These are phyloP conservation scores for Neotragus moschatus DNA, from an alignment of 2,113 vertebrate species.

Conservation along the genomic window DNA sequence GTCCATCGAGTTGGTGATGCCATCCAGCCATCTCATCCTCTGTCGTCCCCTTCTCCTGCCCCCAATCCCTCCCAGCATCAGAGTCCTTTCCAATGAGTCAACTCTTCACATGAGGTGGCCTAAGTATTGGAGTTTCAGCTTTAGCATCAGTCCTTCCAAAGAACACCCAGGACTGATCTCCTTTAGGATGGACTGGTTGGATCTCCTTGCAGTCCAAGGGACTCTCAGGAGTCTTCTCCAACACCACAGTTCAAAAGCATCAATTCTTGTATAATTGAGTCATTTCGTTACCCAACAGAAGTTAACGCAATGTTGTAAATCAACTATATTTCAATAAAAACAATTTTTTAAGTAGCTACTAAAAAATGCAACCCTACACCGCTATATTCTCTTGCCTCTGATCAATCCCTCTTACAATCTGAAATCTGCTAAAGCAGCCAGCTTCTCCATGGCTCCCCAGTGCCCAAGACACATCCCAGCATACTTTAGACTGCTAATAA, in stretches of 20 bases:
- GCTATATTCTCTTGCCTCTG: background rate
- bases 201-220: no score
- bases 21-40: no score
- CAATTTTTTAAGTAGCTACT: background rate
- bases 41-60: no score
- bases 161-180: no score
- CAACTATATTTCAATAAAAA: background rate
- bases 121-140: no score
- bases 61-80: no score
- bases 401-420: background rate
- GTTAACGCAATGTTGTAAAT: background rate
- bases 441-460: background rate
- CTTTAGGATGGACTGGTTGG: no score
- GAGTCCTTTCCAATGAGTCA: no score
- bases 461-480: background rate
- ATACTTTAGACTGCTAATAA: background rate
- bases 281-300: background rate
- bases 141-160: no score
- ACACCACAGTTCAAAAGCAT: no score
- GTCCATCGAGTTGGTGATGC: no score
- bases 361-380: background rate
- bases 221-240: no score
- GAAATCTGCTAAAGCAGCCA: background rate
- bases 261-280: background rate
- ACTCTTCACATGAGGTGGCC: accelerated